These are phyloP conservation scores for Macrosoma leucophasiata DNA, from an alignment of 2,888 invertebrate genomes.

Conservation along the genomic window DNA sequence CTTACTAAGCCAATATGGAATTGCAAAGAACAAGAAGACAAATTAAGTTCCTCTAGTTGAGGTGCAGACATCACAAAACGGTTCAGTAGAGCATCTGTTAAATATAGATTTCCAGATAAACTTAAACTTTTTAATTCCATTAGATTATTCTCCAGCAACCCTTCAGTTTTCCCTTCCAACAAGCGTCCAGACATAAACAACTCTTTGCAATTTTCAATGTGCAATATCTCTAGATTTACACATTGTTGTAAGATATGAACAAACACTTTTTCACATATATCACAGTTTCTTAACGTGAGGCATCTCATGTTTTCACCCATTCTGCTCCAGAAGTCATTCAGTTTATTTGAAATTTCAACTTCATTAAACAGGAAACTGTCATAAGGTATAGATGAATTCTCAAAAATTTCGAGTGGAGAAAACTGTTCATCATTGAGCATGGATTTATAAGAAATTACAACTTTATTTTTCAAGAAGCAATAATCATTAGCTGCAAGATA, in stretches of 20 bases:
- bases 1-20: conserved; percentile 81
- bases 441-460: conserved; percentile 63
- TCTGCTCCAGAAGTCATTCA: conserved; percentile 73
- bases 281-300: conserved; percentile 75
- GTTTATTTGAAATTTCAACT: conserved; percentile 69
- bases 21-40: conserved; percentile 81
- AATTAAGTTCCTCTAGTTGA: conserved; percentile 75
- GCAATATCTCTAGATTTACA: conserved; percentile 73
- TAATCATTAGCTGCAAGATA: conserved; percentile 80
- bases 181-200: conserved; percentile 84
- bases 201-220: conserved; percentile 80
- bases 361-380: conserved; percentile 70
- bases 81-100: conserved; percentile 84
- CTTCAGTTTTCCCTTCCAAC: conserved; percentile 76
- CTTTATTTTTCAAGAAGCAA: conserved; percentile 71
- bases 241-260: conserved; percentile 75
- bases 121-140: conserved; percentile 75
- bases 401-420: conserved; percentile 54
- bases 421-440: conserved; percentile 51
- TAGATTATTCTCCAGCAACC: conserved; percentile 58
- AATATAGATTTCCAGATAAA: conserved; percentile 80
- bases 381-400: conserved; percentile 58
- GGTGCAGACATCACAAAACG: conserved; percentile 78
- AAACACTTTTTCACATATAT: conserved; percentile 79
- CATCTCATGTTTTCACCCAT: conserved; percentile 74